Evolutionary conservation across 2,113 vertebrate genomes (phyloP).

Genomic region (Otis tarda): DNA sequence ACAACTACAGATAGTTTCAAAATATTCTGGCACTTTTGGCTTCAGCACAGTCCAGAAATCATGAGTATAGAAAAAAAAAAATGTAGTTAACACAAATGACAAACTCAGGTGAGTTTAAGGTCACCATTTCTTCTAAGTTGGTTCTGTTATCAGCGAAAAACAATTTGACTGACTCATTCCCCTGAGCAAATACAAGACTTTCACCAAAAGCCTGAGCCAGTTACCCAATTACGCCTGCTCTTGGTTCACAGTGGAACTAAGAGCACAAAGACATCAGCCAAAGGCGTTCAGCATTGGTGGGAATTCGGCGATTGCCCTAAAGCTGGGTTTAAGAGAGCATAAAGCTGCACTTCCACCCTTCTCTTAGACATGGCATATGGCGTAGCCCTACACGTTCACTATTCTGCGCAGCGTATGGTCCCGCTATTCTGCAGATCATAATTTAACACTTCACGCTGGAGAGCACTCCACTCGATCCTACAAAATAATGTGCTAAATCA

Average conservation of each 20-base stretch:
- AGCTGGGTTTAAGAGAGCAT: not conserved
- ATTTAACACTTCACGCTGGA: constrained; percentile 4
- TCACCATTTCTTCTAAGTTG: not conserved
- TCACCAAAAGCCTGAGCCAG: not conserved
- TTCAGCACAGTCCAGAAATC: not conserved
- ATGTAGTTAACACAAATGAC: not conserved
- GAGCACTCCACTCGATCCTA: not conserved
- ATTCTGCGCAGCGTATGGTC: not conserved
- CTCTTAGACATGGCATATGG: not conserved
- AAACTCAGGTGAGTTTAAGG: not conserved
- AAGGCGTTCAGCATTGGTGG: not conserved
- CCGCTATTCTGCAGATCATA: not conserved
- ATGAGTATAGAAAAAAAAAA: not conserved
- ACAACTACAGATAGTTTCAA: not conserved
- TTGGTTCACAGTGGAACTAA: not conserved
- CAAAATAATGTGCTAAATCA: not conserved
- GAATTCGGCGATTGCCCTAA: not conserved
- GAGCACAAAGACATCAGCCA: not conserved
- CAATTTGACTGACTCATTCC: not conserved
- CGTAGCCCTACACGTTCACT: not conserved
- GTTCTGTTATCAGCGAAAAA: not conserved
- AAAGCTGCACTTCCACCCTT: not conserved
- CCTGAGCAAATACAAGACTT: not conserved
- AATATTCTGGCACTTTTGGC: not conserved
- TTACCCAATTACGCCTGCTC: not conserved